Percentiles rank a stretch among this genome's conserved stretches.
These are phyloP conservation scores for Pachyrhynchus sulphureomaculatus DNA, from an alignment of 1,140 invertebrate species.

Conservation along the genomic window DNA sequence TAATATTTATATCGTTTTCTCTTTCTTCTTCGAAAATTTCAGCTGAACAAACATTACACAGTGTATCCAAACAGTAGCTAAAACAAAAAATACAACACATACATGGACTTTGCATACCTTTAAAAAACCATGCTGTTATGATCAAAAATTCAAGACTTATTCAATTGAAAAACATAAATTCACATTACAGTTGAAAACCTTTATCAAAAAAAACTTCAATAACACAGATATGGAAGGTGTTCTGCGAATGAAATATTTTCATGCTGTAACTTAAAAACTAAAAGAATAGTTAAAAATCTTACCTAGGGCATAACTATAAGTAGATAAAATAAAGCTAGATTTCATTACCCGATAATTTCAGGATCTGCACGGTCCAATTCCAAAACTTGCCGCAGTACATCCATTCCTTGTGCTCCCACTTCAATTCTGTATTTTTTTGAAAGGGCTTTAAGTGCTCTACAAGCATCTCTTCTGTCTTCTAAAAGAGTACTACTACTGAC, in stretches of 20 bases:
- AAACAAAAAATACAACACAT: background rate
- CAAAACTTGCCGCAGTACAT: constrained; percentile 77
- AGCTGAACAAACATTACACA: constrained; percentile 87
- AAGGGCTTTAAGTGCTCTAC: constrained; percentile 89
- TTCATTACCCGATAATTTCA: constrained; percentile 84
- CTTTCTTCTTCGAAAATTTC: constrained; percentile 82
- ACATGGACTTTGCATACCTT: background rate
- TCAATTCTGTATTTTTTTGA: constrained; percentile 92
- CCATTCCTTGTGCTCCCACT: constrained; percentile 95
- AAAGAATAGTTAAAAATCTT: too few species aligned
- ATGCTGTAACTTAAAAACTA: too few species aligned
- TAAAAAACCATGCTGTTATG: background rate
- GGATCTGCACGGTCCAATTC: constrained; percentile 82
- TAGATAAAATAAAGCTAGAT: too few species aligned
- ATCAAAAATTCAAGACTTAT: too few species aligned
- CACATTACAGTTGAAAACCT: too few species aligned
- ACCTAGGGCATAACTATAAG: too few species aligned
- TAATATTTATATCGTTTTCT: constrained; percentile 49
- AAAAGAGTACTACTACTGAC: constrained; percentile 89
- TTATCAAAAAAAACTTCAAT: too few species aligned
- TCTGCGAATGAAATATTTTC: too few species aligned
- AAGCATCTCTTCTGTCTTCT: constrained; percentile 94
- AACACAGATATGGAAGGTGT: too few species aligned
- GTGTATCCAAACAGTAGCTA: constrained; percentile 74
- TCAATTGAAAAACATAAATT: too few species aligned